Evolutionary conservation across 1,140 invertebrate species (phyloP).

Genomic region (Pentalonia nigronervosa): DNA sequence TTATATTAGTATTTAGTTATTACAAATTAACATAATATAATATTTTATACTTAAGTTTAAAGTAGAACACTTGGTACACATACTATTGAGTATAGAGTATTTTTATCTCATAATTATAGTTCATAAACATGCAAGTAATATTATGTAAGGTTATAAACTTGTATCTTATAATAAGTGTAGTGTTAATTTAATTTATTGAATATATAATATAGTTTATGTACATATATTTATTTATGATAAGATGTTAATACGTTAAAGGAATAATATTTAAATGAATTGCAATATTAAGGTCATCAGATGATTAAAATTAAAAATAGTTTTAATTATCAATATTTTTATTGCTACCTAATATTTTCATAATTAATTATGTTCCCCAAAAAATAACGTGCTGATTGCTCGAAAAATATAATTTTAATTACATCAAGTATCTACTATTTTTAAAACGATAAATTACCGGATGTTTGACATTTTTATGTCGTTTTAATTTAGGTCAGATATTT

Average conservation of each 20-base stretch:
- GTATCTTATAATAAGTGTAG: too few species aligned
- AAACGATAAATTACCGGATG: background rate
- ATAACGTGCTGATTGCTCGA: background rate
- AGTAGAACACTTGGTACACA: background rate
- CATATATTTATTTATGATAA: background rate
- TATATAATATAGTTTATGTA: too few species aligned
- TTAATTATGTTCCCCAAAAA: background rate
- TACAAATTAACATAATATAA: too few species aligned
- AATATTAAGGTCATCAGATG: background rate
- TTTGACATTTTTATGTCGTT: conserved; percentile 20
- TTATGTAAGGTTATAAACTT: background rate
- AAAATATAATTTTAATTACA: conserved; percentile 5
- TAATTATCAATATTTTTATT: background rate
- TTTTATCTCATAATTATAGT: background rate
- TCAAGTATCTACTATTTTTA: background rate
- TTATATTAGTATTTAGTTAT: too few species aligned
- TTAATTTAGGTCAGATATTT: conserved; percentile 22
- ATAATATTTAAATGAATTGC: background rate
- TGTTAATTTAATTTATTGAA: too few species aligned
- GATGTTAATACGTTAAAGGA: background rate
- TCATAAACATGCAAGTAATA: background rate
- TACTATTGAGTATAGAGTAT: background rate
- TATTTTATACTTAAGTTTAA: too few species aligned
- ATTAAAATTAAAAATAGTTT: conserved; percentile 8
- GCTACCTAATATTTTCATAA: background rate